Evolutionary conservation across 2,797 vertebrate genomes (phyloP).

Genomic region (Melanotaenia trifasciata): DNA sequence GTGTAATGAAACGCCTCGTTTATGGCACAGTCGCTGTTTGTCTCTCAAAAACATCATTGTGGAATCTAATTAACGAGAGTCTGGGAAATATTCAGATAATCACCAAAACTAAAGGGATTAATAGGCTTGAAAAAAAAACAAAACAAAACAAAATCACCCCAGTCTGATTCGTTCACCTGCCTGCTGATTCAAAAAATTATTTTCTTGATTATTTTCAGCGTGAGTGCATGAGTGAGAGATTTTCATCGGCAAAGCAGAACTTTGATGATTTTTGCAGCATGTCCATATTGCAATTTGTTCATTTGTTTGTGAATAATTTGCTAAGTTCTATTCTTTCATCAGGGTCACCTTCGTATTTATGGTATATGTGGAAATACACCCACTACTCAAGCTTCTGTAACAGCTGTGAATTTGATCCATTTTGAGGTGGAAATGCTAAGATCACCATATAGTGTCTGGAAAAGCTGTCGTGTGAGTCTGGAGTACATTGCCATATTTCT

Average conservation of each 20-base stretch:
- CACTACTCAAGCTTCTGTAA: conserved; percentile 12
- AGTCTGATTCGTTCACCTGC: conserved; percentile 21
- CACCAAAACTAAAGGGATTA: conserved; percentile 51
- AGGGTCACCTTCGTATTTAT: conserved; percentile 33
- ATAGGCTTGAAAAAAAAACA: conserved; percentile 3
- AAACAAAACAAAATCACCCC: conserved; percentile 16
- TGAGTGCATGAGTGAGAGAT: conserved; percentile 5
- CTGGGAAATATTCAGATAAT: conserved; percentile 44
- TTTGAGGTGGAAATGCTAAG: conserved; percentile 45
- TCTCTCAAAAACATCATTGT: conserved; percentile 47
- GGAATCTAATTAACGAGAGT: conserved; percentile 48
- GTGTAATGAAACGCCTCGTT: conserved; percentile 48
- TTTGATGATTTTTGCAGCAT: conserved; percentile 6
- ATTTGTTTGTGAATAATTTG: conserved; percentile 5
- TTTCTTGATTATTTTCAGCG: conserved; percentile 26
- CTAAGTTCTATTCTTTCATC: conserved; percentile 13
- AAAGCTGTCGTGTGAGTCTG: conserved; percentile 63
- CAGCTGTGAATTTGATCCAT: conserved; percentile 49
- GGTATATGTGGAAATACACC: conserved; percentile 21
- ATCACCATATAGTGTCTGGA: conserved; percentile 78
- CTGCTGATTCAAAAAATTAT: conserved; percentile 29
- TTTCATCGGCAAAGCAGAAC: conserved; percentile 9
- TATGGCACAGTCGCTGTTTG: conserved; percentile 34
- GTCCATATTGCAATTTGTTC: background rate
- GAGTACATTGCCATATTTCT: conserved; percentile 67